phyloP scores from a whole-genome alignment of 2,113 vertebrate genomes.

The Bungarus multicinctus region DNA sequence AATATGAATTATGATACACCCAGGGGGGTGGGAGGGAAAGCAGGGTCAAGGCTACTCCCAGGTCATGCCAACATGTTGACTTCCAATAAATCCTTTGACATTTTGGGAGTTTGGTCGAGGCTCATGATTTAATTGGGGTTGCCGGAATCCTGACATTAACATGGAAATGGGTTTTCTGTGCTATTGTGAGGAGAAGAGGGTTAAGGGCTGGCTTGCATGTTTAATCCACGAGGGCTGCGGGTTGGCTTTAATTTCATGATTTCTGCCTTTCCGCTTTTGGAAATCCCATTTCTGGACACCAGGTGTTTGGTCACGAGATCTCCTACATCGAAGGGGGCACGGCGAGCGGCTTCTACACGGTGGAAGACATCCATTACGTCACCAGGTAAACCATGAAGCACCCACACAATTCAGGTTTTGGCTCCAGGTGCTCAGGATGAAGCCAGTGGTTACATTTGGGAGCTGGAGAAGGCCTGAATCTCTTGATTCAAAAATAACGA shows the following conservation, averaged over 20 bases:
- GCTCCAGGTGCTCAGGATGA: neutral
- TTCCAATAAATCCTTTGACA: no score
- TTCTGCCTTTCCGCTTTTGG: neutral
- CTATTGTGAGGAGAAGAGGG: neutral
- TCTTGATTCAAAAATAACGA: no score
- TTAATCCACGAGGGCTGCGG: neutral
- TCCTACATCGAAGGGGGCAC: constrained; percentile 97
- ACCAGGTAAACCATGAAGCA: constrained; percentile 72
- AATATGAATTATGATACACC: no score
- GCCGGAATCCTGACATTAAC: no score
- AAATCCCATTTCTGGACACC: neutral
- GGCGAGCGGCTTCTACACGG: constrained; percentile 92
- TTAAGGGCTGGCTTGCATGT: neutral
- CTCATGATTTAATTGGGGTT: no score
- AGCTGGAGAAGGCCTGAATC: neutral
- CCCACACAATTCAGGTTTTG: no score
- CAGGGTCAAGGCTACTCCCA: no score
- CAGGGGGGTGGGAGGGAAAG: no score
- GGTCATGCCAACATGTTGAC: no score
- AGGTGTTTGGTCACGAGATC: constrained; percentile 94
- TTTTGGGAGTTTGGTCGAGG: no score
- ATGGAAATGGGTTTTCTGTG: neutral
- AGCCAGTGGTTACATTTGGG: neutral
- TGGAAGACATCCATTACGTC: constrained; percentile 86
- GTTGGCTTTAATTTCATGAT: no score